phyloP scores from a whole-genome alignment of 2,113 vertebrate genomes.

The Xiphias gladius region DNA sequence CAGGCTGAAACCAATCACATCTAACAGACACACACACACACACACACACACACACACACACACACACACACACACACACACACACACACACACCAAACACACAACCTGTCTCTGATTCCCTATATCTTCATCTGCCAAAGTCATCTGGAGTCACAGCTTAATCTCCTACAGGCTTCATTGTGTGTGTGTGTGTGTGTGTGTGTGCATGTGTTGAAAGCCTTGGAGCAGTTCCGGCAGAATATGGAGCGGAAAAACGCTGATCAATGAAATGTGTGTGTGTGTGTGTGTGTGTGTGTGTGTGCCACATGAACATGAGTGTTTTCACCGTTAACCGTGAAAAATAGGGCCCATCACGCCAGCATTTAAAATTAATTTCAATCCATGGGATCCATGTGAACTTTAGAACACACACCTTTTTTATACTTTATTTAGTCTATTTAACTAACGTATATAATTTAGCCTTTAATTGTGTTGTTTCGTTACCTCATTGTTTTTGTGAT shows the following conservation, averaged over 20 bases:
- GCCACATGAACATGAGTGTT: not conserved
- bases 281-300: not conserved
- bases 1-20: not conserved
- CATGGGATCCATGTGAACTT: too few species aligned
- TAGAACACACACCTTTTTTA: too few species aligned
- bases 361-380: too few species aligned
- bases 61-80: constrained; percentile 8
- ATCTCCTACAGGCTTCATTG: constrained; percentile 6
- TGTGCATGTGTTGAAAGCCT: constrained; percentile 1
- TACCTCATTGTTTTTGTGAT: too few species aligned
- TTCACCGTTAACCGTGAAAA: not conserved
- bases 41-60: constrained; percentile 3
- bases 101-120: constrained; percentile 1
- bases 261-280: not conserved
- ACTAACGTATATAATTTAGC: too few species aligned
- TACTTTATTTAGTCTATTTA: too few species aligned
- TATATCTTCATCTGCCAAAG: constrained; percentile 12
- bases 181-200: not conserved
- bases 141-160: constrained; percentile 24
- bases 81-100: not conserved
- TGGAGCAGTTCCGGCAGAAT: not conserved
- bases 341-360: too few species aligned
- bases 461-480: too few species aligned
- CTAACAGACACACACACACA: not conserved
- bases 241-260: not conserved